phyloP scores from a whole-genome alignment of 2,113 vertebrate species.

The Planiliza haematocheilus region DNA sequence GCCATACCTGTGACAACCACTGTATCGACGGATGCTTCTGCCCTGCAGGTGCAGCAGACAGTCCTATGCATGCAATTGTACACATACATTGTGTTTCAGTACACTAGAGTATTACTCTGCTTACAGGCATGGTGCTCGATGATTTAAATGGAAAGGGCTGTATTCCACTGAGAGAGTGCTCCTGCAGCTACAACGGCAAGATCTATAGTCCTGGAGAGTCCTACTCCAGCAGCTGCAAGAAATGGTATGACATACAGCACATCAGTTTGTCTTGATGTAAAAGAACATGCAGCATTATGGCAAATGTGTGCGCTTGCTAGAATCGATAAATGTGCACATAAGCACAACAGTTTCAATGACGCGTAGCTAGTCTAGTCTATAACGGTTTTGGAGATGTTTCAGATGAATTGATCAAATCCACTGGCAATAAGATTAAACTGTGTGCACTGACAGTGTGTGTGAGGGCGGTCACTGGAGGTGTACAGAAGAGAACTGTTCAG shows the following conservation, averaged over 20 bases:
- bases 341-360: too few relatives aligned
- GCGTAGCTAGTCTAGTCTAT: too few relatives aligned
- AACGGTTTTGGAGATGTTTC: too few relatives aligned
- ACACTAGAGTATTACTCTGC: not conserved
- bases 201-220: conserved; percentile 81
- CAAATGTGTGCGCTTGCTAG: not conserved
- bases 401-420: too few relatives aligned
- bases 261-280: not conserved
- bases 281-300: not conserved
- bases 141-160: conserved; percentile 85
- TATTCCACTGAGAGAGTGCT: conserved; percentile 79
- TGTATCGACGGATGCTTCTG: conserved; percentile 90
- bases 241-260: conserved; percentile 78
- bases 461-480: conserved; percentile 85
- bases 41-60: conserved; percentile 79
- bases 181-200: conserved; percentile 84
- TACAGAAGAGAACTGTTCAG: conserved; percentile 79
- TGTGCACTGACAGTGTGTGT: conserved; percentile 78
- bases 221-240: conserved; percentile 82
- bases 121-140: conserved; percentile 86
- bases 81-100: not conserved
- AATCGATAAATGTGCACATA: too few relatives aligned
- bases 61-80: not conserved
- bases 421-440: not conserved
- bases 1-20: conserved; percentile 83